Conservation (phyloP, 2,797 vertebrate genomes). For the Halcyon chelicuti region DNA sequence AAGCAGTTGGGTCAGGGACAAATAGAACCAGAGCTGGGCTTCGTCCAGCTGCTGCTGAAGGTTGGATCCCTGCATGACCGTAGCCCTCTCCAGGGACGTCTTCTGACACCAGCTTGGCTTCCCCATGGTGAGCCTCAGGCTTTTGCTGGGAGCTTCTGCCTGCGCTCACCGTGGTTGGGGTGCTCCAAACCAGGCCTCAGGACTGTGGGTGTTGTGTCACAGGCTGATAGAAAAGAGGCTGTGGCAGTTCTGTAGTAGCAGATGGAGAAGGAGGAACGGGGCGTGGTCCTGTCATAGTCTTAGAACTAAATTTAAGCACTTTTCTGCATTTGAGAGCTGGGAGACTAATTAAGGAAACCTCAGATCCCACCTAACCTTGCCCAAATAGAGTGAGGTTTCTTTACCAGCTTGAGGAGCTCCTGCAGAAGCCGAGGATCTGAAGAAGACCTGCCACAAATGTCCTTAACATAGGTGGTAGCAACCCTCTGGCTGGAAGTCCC, state of each 20-base stretch:
- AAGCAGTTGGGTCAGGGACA: not conserved
- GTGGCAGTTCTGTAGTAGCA: not conserved
- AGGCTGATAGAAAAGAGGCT: not conserved
- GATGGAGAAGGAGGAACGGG: conserved; percentile 9
- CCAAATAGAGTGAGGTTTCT: accelerated
- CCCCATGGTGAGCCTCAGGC: accelerated
- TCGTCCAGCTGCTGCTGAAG: not conserved
- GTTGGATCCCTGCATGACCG: not conserved
- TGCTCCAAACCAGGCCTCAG: not conserved
- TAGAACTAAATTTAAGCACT: not conserved
- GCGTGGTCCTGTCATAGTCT: accelerated
- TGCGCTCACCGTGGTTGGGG: accelerated
- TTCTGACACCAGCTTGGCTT: not conserved
- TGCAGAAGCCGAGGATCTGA: not conserved
- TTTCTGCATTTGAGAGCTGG: not conserved
- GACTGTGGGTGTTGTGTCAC: accelerated
- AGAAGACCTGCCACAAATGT: not conserved
- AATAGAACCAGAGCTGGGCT: not conserved
- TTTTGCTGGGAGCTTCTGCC: not conserved
- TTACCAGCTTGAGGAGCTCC: not conserved
- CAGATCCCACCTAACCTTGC: not conserved
- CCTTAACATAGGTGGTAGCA: accelerated
- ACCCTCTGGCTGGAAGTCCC: not conserved
- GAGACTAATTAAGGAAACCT: no score
- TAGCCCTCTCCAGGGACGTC: not conserved